phyloP scores from a whole-genome alignment of 2,888 invertebrate species.

The Lycia hirtaria region DNA sequence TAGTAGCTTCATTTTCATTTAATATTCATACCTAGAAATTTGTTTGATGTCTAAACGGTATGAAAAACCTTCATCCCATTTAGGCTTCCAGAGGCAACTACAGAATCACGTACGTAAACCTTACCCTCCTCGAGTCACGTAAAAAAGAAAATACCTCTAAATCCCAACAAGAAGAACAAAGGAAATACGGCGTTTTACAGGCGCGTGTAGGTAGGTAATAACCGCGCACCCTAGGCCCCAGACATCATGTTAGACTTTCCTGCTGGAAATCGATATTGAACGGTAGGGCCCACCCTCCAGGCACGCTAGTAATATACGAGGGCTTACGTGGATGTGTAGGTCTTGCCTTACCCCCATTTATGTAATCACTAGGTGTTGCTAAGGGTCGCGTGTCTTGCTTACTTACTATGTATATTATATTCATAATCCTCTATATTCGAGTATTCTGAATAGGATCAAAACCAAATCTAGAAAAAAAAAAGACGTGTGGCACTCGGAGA shows the following conservation, averaged over 20 bases:
- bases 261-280: slow-evolving; percentile 68
- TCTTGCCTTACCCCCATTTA: too few species aligned
- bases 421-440: too few species aligned
- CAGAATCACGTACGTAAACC: too few species aligned
- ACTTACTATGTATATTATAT: too few species aligned
- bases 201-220: slow-evolving; percentile 31
- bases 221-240: slow-evolving; percentile 27
- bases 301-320: slow-evolving; percentile 9
- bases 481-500: too few species aligned
- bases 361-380: neutral
- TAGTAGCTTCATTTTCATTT: too few species aligned
- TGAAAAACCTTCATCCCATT: too few species aligned
- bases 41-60: too few species aligned
- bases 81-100: too few species aligned
- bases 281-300: slow-evolving; percentile 55
- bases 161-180: neutral
- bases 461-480: too few species aligned
- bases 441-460: neutral
- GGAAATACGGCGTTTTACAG: slow-evolving; percentile 25
- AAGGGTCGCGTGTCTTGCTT: slow-evolving; percentile 10
- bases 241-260: slow-evolving; percentile 39
- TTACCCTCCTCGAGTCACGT: too few species aligned
- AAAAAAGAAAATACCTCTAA: neutral
- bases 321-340: slow-evolving; percentile 30
- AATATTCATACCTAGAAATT: too few species aligned